These are phyloP conservation scores for Tethea ocularis DNA, from an alignment of 2,888 invertebrate species.

Conservation along the genomic window DNA sequence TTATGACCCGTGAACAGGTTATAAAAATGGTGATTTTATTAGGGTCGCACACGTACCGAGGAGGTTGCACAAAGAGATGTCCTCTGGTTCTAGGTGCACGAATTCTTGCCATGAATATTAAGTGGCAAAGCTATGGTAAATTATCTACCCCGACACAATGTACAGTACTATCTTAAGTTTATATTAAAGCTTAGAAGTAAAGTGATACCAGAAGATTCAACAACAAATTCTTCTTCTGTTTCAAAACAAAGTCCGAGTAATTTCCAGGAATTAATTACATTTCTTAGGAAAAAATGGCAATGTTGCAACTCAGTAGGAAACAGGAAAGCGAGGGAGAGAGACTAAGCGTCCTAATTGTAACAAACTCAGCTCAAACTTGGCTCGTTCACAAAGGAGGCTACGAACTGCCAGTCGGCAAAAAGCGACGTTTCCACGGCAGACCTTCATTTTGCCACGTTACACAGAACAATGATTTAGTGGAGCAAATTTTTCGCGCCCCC, in stretches of 20 bases:
- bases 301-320: constrained; percentile 41
- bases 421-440: constrained; percentile 34
- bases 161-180: background rate
- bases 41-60: constrained; percentile 46
- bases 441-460: constrained; percentile 49
- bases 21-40: constrained; percentile 67
- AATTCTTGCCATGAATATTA: background rate
- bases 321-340: constrained; percentile 37
- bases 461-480: constrained; percentile 57
- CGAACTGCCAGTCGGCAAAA: constrained; percentile 43
- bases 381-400: constrained; percentile 35
- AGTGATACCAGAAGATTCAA: background rate
- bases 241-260: background rate
- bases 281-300: constrained; percentile 24
- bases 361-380: constrained; percentile 46
- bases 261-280: background rate
- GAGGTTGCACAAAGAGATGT: constrained; percentile 23
- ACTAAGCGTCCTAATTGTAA: constrained; percentile 60
- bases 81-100: background rate
- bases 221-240: background rate
- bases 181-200: background rate
- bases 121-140: background rate
- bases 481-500: constrained; percentile 52
- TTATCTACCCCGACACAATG: background rate
- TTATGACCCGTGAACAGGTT: constrained; percentile 57